These are phyloP conservation scores for Solen grandis DNA, from an alignment of 1,140 invertebrate species.

Conservation along the genomic window DNA sequence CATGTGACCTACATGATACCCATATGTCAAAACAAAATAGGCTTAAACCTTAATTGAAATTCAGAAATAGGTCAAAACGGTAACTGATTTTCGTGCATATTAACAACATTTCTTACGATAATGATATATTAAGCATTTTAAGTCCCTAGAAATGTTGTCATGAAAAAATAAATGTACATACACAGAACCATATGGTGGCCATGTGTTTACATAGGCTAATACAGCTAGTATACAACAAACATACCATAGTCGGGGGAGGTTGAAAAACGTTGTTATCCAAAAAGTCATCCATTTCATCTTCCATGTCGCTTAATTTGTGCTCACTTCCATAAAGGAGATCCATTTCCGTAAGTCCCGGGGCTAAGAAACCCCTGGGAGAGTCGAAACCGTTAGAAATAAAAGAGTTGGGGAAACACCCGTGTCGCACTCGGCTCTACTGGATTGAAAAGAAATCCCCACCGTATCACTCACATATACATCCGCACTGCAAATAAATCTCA, in stretches of 20 bases:
- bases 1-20: too few species aligned
- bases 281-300: slow-evolving; percentile 72
- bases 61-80: too few species aligned
- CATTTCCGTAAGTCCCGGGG: slow-evolving; percentile 74
- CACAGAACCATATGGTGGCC: too few species aligned
- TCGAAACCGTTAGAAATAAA: slow-evolving; percentile 58
- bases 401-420: slow-evolving; percentile 49
- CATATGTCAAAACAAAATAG: too few species aligned
- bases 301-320: slow-evolving; percentile 73
- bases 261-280: slow-evolving; percentile 73
- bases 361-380: slow-evolving; percentile 70
- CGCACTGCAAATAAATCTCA: slow-evolving; percentile 45
- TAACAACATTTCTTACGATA: too few species aligned
- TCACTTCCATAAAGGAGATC: slow-evolving; percentile 77
- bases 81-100: too few species aligned
- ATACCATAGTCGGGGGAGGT: slow-evolving; percentile 62
- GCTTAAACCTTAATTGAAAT: too few species aligned
- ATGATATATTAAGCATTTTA: too few species aligned
- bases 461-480: slow-evolving; percentile 7
- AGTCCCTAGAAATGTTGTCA: too few species aligned
- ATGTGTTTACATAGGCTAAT: too few species aligned
- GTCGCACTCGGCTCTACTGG: slow-evolving; percentile 21
- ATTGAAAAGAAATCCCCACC: slow-evolving; percentile 53
- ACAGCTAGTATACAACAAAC: too few species aligned
- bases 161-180: too few species aligned